phyloP scores from a whole-genome alignment of 1,140 invertebrate genomes.

The Heliconius melpomene region DNA sequence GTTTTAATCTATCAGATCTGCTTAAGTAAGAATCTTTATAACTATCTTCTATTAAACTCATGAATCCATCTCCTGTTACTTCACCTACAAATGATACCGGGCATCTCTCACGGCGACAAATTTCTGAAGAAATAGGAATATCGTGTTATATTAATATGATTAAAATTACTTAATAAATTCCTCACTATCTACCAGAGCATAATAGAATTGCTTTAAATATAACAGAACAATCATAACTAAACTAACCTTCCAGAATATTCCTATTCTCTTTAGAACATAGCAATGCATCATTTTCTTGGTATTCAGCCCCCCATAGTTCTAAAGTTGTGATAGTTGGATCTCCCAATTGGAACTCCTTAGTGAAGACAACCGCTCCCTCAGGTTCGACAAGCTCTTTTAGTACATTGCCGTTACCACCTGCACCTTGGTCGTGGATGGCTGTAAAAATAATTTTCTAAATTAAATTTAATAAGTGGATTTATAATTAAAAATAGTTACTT shows the following conservation, averaged over 20 bases:
- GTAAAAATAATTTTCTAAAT: too few relatives aligned
- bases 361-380: conserved; percentile 94
- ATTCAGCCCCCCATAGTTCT: conserved; percentile 99
- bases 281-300: conserved; percentile 97
- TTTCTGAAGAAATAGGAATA: conserved; percentile 71
- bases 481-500: too few relatives aligned
- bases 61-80: conserved; percentile 93
- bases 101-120: conserved; percentile 94
- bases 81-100: conserved; percentile 96
- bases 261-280: conserved; percentile 87
- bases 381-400: conserved; percentile 98
- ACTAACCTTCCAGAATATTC: conserved; percentile 82
- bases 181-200: too few relatives aligned
- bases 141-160: too few relatives aligned
- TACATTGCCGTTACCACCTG: conserved; percentile 99
- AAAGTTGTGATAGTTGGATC: conserved; percentile 96
- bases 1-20: conserved; percentile 52
- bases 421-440: conserved; percentile 91
- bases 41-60: conserved; percentile 86
- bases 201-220: neutral
- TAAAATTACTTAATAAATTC: too few relatives aligned
- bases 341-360: conserved; percentile 93
- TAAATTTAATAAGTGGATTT: too few relatives aligned
- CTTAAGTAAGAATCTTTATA: conserved; percentile 72
- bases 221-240: neutral